phyloP scores from a whole-genome alignment of 2,888 invertebrate genomes.

The Euspilapteryx auroguttella region DNA sequence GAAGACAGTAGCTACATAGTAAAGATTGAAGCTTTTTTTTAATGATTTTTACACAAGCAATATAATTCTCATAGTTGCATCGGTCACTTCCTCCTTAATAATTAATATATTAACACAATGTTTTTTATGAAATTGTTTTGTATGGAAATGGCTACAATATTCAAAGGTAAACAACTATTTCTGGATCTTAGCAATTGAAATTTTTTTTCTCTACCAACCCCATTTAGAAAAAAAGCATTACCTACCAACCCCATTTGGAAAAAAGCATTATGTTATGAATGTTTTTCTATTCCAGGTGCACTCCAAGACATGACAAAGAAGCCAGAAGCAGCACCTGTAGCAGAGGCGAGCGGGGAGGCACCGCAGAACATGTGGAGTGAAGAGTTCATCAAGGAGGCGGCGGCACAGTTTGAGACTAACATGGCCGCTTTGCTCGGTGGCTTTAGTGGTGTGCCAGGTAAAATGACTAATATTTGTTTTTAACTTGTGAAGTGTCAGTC shows the following conservation, averaged over 20 bases:
- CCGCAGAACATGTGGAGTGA: constrained; percentile 67
- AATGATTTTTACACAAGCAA: too few species aligned
- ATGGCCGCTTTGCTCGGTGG: constrained; percentile 56
- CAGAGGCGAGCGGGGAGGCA: constrained; percentile 15
- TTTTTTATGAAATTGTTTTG: too few species aligned
- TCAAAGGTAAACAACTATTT: neutral
- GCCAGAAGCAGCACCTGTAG: constrained; percentile 7
- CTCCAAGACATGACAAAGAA: constrained; percentile 10
- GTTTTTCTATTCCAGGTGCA: neutral
- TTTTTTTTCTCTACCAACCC: too few species aligned
- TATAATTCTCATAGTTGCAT: too few species aligned
- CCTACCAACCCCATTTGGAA: too few species aligned
- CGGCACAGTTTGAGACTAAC: constrained; percentile 72
- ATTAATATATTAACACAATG: too few species aligned
- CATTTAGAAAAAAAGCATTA: too few species aligned
- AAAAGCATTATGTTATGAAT: too few species aligned
- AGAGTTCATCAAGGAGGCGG: constrained; percentile 73
- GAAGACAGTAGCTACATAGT: too few species aligned
- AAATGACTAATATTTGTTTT: constrained; percentile 4
- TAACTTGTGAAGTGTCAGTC: neutral
- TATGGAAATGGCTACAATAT: neutral
- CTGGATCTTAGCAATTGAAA: too few species aligned
- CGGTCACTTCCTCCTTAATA: too few species aligned
- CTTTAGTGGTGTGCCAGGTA: constrained; percentile 46
- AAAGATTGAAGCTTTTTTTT: too few species aligned